Conservation (phyloP, 2,888 invertebrate genomes). For the Pecten maximus region DNA sequence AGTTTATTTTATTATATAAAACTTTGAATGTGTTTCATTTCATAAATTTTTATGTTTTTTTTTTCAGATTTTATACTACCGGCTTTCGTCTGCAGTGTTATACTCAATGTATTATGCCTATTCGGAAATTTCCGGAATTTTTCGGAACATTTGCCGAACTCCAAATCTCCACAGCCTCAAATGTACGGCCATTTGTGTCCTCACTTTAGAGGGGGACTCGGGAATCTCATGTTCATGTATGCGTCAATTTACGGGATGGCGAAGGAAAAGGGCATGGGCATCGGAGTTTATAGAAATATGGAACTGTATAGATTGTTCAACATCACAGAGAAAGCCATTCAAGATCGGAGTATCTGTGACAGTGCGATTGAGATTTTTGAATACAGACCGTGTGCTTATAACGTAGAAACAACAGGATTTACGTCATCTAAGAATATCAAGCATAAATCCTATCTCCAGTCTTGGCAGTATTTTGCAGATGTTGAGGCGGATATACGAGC, state of each 20-base stretch:
- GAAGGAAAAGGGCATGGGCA: constrained; percentile 25
- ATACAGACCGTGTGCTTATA: constrained; percentile 41
- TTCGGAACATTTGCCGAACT: background rate
- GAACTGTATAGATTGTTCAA: constrained; percentile 37
- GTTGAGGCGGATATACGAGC: constrained; percentile 27
- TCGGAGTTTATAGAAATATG: background rate
- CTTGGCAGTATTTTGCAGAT: constrained; percentile 37
- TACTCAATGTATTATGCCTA: background rate
- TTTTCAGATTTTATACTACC: constrained; percentile 1
- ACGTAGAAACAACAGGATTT: constrained; percentile 19
- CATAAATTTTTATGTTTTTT: no score
- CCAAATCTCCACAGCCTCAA: background rate
- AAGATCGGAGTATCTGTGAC: constrained; percentile 22
- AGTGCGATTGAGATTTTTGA: constrained; percentile 22
- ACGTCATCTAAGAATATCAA: background rate
- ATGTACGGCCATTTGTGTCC: constrained; percentile 30
- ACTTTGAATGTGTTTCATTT: no score
- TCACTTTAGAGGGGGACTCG: constrained; percentile 42
- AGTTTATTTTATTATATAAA: no score
- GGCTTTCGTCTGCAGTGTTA: background rate
- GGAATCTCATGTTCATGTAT: constrained; percentile 47
- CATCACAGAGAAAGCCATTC: background rate
- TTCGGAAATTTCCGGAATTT: background rate
- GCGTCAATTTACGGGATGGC: constrained; percentile 47
- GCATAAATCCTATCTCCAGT: constrained; percentile 41